phyloP scores from a whole-genome alignment of 1,140 invertebrate species.

The Riptortus pedestris region DNA sequence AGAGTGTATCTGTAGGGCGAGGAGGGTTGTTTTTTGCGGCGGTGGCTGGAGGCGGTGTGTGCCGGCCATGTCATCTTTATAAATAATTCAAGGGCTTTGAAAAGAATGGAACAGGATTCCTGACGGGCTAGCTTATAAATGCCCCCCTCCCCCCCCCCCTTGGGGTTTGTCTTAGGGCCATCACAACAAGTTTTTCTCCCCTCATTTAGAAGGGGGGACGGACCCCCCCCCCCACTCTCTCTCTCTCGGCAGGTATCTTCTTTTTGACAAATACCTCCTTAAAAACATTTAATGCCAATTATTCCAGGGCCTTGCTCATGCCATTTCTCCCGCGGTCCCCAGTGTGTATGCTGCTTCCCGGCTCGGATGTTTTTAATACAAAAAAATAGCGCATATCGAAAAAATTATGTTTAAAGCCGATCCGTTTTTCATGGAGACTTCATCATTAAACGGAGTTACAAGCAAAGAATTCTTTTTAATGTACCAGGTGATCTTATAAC shows the following conservation, averaged over 20 bases:
- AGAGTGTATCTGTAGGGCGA: too few relatives aligned
- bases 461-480: too few relatives aligned
- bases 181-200: slow-evolving; percentile 15
- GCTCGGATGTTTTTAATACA: too few relatives aligned
- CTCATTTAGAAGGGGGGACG: neutral
- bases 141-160: neutral
- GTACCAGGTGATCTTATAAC: too few relatives aligned
- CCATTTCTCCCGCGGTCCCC: neutral
- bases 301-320: neutral
- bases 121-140: neutral
- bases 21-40: neutral
- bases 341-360: too few relatives aligned
- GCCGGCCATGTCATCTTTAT: slow-evolving; percentile 14
- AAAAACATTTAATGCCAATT: slow-evolving; percentile 19
- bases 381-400: too few relatives aligned
- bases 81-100: slow-evolving; percentile 14
- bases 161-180: slow-evolving; percentile 11
- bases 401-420: too few relatives aligned
- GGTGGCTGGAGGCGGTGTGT: neutral
- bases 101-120: slow-evolving; percentile 4
- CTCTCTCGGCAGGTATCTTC: neutral
- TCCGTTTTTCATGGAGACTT: too few relatives aligned
- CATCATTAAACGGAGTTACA: too few relatives aligned
- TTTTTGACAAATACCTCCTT: slow-evolving; percentile 14
- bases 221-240: neutral